Conservation (phyloP, 1,140 invertebrate species). For the Cydia pomonella region DNA sequence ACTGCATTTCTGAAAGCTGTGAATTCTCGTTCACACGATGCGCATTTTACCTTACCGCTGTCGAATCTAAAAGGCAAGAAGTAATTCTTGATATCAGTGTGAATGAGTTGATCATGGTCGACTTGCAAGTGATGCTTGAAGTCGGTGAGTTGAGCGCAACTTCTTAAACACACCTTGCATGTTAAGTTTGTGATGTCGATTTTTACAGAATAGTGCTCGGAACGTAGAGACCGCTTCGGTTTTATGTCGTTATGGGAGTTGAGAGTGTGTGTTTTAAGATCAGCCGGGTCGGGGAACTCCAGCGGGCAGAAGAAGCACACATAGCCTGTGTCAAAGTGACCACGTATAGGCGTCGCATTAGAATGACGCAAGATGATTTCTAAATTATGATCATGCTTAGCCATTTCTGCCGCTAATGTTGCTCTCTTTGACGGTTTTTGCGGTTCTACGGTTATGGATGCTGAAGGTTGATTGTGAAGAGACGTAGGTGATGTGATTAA, state of each 20-base stretch:
- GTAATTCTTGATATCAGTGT: conserved; percentile 48
- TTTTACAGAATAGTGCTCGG: conserved; percentile 36
- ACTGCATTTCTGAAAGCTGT: conserved; percentile 43
- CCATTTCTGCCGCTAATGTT: conserved; percentile 37
- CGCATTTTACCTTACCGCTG: not conserved
- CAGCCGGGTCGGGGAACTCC: conserved; percentile 32
- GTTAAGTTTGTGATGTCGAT: conserved; percentile 46
- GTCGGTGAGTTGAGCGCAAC: conserved; percentile 37
- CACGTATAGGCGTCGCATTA: conserved; percentile 43
- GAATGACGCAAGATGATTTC: conserved; percentile 42
- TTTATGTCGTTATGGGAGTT: not conserved
- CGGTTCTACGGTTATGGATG: not conserved
- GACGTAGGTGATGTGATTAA: not conserved
- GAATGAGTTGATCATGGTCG: conserved; percentile 38
- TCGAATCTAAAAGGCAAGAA: conserved; percentile 54
- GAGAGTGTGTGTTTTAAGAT: conserved; percentile 40
- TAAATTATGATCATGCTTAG: conserved; percentile 54
- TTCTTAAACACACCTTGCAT: conserved; percentile 43
- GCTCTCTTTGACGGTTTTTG: not conserved
- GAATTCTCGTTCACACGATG: conserved; percentile 37
- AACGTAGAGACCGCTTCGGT: too few relatives aligned
- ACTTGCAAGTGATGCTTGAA: conserved; percentile 41
- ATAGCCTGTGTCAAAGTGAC: conserved; percentile 35
- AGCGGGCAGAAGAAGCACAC: conserved; percentile 38
- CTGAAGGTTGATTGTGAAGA: not conserved